Percentiles rank a stretch among this genome's conserved stretches.
These are phyloP conservation scores for Harpagoxenus sublaevis DNA, from an alignment of 2,888 invertebrate genomes.

Conservation along the genomic window DNA sequence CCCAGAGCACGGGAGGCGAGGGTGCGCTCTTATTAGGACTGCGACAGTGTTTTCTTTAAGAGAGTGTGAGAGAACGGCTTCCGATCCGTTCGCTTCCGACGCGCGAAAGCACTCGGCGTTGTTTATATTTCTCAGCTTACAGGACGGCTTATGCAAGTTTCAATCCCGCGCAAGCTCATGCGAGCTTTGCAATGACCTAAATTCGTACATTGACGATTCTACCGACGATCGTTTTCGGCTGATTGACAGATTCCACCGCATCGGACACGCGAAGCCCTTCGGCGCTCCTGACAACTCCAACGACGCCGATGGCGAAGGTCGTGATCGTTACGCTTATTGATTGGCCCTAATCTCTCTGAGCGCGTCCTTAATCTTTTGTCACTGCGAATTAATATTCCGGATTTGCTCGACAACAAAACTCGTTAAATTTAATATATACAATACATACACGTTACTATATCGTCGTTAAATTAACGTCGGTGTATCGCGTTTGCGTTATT, in stretches of 20 bases:
- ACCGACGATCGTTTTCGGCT: conserved; percentile 66
- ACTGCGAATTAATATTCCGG: conserved; percentile 26
- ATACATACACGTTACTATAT: background rate
- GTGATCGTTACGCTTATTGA: conserved; percentile 6
- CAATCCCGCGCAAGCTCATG: conserved; percentile 66
- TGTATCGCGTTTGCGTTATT: background rate
- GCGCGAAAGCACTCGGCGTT: conserved; percentile 74
- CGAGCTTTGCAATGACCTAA: conserved; percentile 76
- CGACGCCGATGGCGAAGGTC: background rate
- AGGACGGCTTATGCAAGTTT: conserved; percentile 56
- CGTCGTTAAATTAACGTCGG: background rate
- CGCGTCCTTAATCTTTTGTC: conserved; percentile 19
- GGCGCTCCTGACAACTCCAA: background rate
- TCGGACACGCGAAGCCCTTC: conserved; percentile 41
- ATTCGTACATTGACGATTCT: conserved; percentile 77
- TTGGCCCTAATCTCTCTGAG: conserved; percentile 28
- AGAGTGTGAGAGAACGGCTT: conserved; percentile 26
- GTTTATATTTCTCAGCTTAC: conserved; percentile 77
- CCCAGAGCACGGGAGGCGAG: conserved; percentile 45
- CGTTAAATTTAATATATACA: too few species aligned
- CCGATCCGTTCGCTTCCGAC: conserved; percentile 66
- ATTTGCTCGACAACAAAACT: background rate
- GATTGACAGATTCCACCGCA: conserved; percentile 72
- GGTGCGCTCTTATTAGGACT: conserved; percentile 72
- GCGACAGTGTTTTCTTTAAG: conserved; percentile 74